These are phyloP conservation scores for Dolichomitus sp. DNA, from an alignment of 2,888 invertebrate species.

Conservation along the genomic window DNA sequence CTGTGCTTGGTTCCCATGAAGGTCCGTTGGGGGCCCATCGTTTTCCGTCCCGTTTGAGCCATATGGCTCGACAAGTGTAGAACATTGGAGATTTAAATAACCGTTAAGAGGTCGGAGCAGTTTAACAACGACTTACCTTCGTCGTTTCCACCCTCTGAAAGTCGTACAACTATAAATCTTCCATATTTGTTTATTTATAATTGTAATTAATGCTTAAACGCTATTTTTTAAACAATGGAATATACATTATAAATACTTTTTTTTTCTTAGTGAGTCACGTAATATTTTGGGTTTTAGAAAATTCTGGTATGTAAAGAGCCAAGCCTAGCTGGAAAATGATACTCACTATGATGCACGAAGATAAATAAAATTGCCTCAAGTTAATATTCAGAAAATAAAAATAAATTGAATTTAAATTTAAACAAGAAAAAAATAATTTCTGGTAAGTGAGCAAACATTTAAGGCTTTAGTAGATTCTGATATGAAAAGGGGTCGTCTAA, in stretches of 20 bases:
- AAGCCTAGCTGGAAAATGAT: no score
- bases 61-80: constrained; percentile 85
- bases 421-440: no score
- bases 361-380: no score
- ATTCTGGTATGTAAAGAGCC: no score
- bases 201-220: not conserved
- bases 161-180: not conserved
- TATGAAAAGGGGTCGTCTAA: not conserved
- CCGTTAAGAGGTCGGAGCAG: constrained; percentile 79
- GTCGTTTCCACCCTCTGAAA: not conserved
- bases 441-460: no score
- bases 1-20: constrained; percentile 85
- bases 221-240: not conserved
- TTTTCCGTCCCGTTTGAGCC: constrained; percentile 70
- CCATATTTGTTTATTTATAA: constrained; percentile 5
- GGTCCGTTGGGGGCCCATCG: constrained; percentile 84
- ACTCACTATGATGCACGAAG: no score
- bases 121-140: constrained; percentile 19
- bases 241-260: no score
- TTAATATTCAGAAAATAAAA: no score
- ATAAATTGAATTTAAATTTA: no score
- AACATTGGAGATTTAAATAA: constrained; percentile 85
- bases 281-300: no score
- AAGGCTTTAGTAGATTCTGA: not conserved
- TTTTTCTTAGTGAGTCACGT: no score